Base-by-base conservation (phyloP, 2,888 invertebrate genomes). In the Hylaea fasciaria region DNA sequence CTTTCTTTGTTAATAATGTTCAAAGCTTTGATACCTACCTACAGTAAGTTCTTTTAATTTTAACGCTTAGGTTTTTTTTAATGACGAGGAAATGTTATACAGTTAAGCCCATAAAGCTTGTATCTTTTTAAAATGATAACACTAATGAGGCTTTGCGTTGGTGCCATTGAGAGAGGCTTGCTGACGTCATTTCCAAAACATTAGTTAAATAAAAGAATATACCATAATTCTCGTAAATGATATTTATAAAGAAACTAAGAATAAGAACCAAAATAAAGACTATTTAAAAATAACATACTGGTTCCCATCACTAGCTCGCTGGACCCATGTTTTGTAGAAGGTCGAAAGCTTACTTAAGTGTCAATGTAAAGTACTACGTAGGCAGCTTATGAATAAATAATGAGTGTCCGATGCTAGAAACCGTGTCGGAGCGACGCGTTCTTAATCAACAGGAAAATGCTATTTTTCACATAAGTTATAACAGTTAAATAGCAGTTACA, bases 301-400 rank as follows among this genome's bases (percentile, higher is more conserved):
- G 32, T 50, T 56, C 53, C 51, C 56, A 63, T 57, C 57, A 61
- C 62, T 60, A 54, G 46, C 43, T 53, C 53, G 54, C 54, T 37
- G 46, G 54, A 17, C 46, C 50, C 56, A 52, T 52, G 61, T 56
- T 61, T 29, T 48, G 55, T 61, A 17, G 50, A 55, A 60, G 57
- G 50, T 64, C 57, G 54, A 60, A 64, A 60, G 57, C 64, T 56
- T 45, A 45, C 12, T 32, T 48, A 55, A 41, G 50, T 49, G 52
- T 59, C 53, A 53, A 53, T 59, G 62, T 46, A 54, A 45, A 41
- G 40, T 47, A 60, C 59, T 47, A 60, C 59, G 62, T 58, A 57
- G 62, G 60, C 45, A 57, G 63, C 57, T 61, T 62, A 65, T 59
- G 65, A 60, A 60, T 57, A 63, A 60, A 60, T 57, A 63, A 57